Base-by-base conservation (phyloP, 2,888 invertebrate genomes). In the Microctonus aethiopoides region DNA sequence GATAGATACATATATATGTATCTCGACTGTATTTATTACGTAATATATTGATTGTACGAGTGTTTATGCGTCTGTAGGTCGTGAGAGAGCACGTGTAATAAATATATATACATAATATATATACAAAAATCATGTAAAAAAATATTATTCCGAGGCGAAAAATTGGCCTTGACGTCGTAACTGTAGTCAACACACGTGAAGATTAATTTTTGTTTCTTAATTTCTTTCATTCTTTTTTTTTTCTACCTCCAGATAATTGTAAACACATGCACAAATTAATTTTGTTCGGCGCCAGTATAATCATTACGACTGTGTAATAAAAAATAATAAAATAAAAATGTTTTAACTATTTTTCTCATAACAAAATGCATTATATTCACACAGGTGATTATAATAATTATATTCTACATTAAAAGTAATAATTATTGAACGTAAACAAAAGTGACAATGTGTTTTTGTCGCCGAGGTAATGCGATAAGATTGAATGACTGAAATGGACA, bases 41-140 rank as follows among this genome's bases (percentile, higher is more conserved):
- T 29, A 63, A 41, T n/a, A 63, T 63, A 63, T 29, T 62, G 20
- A 46, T 46, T 62, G 34, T 46, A 63, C 62, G 63, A 51, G 62
- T 63, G 62, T 29, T 29, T 63, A 1, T 13, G 20, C 29, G 51
- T 63, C 51, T 29, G 46, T 63, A 63, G 51, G 16, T 46, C 13
- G 10, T 6, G 24, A 61, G 24, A 39, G n/a, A 13, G 41, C 46
- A 51, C 62, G 62, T 63, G 62, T 51, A 46, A 26, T 41, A 16
- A 16, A 46, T 16, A 46, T 16, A 46, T 46, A 20, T 20, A 46
- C 20, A 20, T 7, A 5, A 16, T 7, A 16, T 16, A 46, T 9
- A 13, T 26, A 26, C n/a, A 56, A n/a, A 26, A n/a, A 56, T n/a
- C 16, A 7, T 34, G 20, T 32, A 13, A 13, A n/a, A 26, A 63